Evolutionary conservation across 23 tunicate genomes (phyloP).

Genomic region (Halocynthia roretzi): DNA sequence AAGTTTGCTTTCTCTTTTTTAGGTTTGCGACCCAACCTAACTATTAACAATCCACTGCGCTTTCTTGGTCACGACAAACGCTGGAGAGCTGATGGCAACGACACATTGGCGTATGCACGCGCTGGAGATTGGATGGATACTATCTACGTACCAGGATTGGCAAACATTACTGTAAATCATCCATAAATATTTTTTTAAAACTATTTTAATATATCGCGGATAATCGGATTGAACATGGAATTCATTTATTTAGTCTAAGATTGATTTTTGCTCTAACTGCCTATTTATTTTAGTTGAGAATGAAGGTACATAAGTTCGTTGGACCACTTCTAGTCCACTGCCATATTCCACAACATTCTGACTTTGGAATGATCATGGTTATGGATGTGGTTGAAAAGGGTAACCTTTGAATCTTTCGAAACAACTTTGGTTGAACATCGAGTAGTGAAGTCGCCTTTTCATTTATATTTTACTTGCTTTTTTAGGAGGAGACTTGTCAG

Average conservation of each 20-base stretch:
- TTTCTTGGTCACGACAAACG: conserved; percentile 37
- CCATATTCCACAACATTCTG: conserved; percentile 36
- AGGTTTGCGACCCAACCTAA: no score
- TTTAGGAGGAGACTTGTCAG: conserved; percentile 2
- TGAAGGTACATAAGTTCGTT: conserved; percentile 25
- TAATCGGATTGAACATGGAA: no score
- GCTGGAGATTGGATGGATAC: conserved; percentile 14
- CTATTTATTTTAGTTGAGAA: conserved; percentile 11
- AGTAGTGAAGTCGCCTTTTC: no score
- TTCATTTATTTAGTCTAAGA: no score
- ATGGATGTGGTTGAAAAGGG: conserved; percentile 11
- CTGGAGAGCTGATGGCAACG: conserved; percentile 16
- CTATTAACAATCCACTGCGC: not conserved
- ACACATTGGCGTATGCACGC: conserved; percentile 19
- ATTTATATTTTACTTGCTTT: no score
- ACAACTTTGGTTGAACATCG: no score
- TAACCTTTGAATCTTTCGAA: not conserved
- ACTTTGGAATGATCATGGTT: conserved; percentile 63
- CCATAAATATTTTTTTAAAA: not conserved
- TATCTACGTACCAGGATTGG: conserved; percentile 14
- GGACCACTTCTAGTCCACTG: conserved; percentile 57
- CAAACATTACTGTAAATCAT: conserved; percentile 31
- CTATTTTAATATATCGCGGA: no score
- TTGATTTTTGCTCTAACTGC: no score
- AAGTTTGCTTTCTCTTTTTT: no score